phyloP scores from a whole-genome alignment of 2,888 invertebrate species.

The Pseudococcus longispinus region DNA sequence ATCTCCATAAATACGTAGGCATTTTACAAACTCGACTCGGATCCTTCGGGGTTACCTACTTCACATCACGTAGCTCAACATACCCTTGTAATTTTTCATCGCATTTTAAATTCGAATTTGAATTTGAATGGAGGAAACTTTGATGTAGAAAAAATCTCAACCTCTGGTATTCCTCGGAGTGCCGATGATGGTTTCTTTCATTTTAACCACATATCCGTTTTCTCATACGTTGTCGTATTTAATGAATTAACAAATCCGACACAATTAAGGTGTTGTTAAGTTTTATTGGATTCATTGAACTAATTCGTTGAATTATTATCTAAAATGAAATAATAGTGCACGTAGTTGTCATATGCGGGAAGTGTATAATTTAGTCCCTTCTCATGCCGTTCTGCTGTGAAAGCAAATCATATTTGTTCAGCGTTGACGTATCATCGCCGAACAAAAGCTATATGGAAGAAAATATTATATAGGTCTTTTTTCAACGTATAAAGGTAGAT shows the following conservation, averaged over 20 bases:
- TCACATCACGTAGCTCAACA: neutral
- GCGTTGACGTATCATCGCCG: neutral
- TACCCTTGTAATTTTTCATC: neutral
- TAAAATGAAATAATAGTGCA: slow-evolving; percentile 32
- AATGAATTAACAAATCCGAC: slow-evolving; percentile 46
- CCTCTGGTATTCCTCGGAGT: neutral
- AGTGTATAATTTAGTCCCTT: slow-evolving; percentile 52
- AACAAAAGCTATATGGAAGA: neutral
- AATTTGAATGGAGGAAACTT: neutral
- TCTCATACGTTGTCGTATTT: slow-evolving; percentile 21
- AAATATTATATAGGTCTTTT: neutral
- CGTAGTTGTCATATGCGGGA: slow-evolving; percentile 49
- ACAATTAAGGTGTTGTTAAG: slow-evolving; percentile 30
- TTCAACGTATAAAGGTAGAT: neutral
- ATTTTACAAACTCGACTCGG: neutral
- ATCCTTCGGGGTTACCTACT: neutral
- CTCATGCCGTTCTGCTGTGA: neutral
- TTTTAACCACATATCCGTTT: neutral
- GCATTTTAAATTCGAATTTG: neutral
- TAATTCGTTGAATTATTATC: slow-evolving; percentile 38
- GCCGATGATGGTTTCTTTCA: neutral
- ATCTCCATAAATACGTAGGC: neutral
- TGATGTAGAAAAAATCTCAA: no score
- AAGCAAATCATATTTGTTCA: neutral
- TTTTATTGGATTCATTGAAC: slow-evolving; percentile 45